A percentile compares a stretch with the other conserved stretches of the same genome.
These are phyloP conservation scores for Psittacara wagleri DNA, from an alignment of 2,113 vertebrate species.

Conservation along the genomic window DNA sequence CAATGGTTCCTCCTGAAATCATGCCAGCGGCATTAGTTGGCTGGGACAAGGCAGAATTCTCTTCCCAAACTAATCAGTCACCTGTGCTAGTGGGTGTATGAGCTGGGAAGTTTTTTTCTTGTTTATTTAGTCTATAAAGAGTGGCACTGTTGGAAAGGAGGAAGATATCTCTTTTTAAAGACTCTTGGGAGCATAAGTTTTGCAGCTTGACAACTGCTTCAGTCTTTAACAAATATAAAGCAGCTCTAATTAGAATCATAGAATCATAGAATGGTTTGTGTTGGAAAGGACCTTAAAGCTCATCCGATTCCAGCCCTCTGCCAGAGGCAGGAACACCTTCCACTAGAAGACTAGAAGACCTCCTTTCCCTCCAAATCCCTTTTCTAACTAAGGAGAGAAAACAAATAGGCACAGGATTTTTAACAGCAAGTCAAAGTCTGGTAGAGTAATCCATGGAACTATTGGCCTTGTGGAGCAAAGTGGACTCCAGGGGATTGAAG, in stretches of 20 bases:
- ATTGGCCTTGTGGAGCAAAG: not conserved
- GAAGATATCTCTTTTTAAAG: not conserved
- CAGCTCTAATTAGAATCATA: not conserved
- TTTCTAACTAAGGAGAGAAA: not conserved
- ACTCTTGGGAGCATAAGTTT: not conserved
- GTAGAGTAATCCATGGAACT: not conserved
- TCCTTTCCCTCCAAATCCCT: not conserved
- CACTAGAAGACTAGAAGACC: not conserved
- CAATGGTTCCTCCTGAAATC: not conserved
- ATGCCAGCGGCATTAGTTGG: not conserved
- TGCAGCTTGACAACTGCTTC: not conserved
- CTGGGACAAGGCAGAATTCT: not conserved
- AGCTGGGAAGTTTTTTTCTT: not conserved
- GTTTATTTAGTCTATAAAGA: not conserved
- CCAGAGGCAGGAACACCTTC: not conserved
- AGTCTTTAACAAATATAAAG: not conserved
- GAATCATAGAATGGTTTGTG: not conserved
- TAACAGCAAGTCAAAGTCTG: not conserved
- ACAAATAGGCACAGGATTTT: accelerated
- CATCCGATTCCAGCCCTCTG: not conserved
- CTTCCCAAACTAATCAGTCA: not conserved
- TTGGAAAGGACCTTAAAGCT: not conserved
- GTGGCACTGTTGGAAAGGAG: not conserved
- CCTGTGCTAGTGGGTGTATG: not conserved
- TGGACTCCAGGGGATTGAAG: not conserved